Evolutionary conservation across 2,113 vertebrate species (phyloP).

Genomic region (Tetraodon nigroviridis): DNA sequence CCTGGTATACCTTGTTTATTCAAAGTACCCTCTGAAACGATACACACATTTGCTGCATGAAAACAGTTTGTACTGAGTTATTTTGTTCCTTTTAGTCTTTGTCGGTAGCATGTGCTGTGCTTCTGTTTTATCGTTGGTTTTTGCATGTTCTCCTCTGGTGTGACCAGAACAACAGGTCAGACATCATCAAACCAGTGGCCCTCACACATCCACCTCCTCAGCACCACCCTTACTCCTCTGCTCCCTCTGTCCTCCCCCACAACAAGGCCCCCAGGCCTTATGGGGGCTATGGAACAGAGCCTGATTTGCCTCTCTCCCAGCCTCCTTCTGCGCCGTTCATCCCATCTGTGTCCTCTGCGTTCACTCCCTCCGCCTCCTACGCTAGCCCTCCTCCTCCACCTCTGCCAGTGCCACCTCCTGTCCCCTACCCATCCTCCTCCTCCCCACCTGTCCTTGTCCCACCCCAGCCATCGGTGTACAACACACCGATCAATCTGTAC

Average conservation of each 20-base stretch:
- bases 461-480: slow-evolving; percentile 82
- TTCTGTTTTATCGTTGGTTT: slow-evolving; percentile 67
- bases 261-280: slow-evolving; percentile 83
- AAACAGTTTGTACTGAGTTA: neutral
- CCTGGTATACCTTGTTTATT: slow-evolving; percentile 26
- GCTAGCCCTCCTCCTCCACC: slow-evolving; percentile 59
- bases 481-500: slow-evolving; percentile 76
- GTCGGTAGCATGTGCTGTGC: slow-evolving; percentile 72
- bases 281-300: slow-evolving; percentile 53
- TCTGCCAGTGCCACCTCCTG: slow-evolving; percentile 56
- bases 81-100: neutral
- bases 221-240: slow-evolving; percentile 69
- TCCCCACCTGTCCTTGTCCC: slow-evolving; percentile 73
- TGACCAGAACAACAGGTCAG: slow-evolving; percentile 80
- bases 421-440: slow-evolving; percentile 55
- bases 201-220: slow-evolving; percentile 75
- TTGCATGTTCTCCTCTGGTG: slow-evolving; percentile 76
- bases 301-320: slow-evolving; percentile 48
- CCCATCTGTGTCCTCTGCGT: slow-evolving; percentile 87
- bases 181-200: slow-evolving; percentile 91
- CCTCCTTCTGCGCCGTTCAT: slow-evolving; percentile 81
- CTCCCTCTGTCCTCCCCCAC: slow-evolving; percentile 66
- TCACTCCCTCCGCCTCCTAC: slow-evolving; percentile 57
- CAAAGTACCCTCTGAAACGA: slow-evolving; percentile 45
- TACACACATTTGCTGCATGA: slow-evolving; percentile 43